Evolutionary conservation across 1,140 invertebrate species (phyloP), one percentile per base, ranked within the genome.

Genomic region (Orius insidiosus): DNA sequence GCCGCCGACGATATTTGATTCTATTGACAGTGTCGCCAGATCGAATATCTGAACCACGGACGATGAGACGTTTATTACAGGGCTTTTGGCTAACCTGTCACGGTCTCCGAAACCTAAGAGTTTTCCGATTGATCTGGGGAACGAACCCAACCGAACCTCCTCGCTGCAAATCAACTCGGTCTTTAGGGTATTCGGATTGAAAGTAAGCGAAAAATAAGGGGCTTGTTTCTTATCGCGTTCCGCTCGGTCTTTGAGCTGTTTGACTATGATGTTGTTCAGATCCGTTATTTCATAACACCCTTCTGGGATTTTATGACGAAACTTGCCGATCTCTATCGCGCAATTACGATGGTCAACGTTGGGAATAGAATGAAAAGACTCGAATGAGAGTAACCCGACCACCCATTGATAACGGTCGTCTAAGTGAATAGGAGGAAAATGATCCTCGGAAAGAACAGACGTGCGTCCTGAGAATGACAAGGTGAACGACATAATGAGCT

Each of bases 1-100:
- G 30, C 56, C 54, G 31, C 30, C 11, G 6, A 48, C 44, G 30
- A 52, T 13, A 45, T 49, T 52, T 15, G 44, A 52, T 16, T 46
- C 31, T 7, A 52, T 37, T 39, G 37, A 39, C 24, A 52, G 43
- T 15, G 37, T 42, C 19, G 44, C 42, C 6, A 52, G 30, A 10
- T 39, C 34, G 9, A 16, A 18, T 37, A 52, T 50, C 14, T 36
- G 11, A 6, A 52, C 45, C n/a, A 40, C 31, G 4, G 11, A n/a
- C 10, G 33, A 15, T n/a, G 45, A 49, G n/a, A 13, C 19, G 35
- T 43, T 44, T 16, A 10, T 11, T n/a, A 5, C 15, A 7, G 10
- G 43, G 11, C 9, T 30, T 30, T 32, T 31, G 2, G 9, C 30
- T 40, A n/a, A 10, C 24, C 24, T 40, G 40, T 13, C 38, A 31